phyloP scores from a whole-genome alignment of 2,113 vertebrate species.

The Gambusia holbrooki region DNA sequence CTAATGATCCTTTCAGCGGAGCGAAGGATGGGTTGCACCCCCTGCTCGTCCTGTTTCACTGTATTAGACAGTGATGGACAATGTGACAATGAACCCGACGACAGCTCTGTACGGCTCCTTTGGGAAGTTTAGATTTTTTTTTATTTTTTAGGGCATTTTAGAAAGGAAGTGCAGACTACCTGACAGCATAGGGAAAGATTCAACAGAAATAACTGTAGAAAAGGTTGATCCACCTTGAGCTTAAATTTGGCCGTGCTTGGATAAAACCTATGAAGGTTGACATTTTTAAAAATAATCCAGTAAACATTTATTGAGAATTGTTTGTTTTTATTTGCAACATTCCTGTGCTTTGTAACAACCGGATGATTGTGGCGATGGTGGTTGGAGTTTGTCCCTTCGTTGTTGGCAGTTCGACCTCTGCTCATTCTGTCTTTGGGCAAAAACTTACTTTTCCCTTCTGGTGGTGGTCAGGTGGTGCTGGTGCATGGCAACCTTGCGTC shows the following conservation, averaged over 20 bases:
- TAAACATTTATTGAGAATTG: too few species aligned
- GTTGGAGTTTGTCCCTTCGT: too few species aligned
- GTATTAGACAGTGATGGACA: slow-evolving; percentile 8
- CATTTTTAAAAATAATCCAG: too few species aligned
- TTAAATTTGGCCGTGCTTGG: not conserved
- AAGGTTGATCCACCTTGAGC: not conserved
- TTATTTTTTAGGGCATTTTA: not conserved
- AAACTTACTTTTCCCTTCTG: too few species aligned
- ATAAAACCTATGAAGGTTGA: not conserved
- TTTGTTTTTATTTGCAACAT: too few species aligned
- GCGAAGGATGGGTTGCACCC: not conserved
- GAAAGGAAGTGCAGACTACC: not conserved
- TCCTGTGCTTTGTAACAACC: too few species aligned
- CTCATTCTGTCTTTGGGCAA: too few species aligned
- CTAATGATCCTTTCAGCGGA: slow-evolving; percentile 12
- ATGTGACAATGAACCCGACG: not conserved
- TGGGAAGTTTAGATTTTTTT: not conserved
- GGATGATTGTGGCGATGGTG: too few species aligned
- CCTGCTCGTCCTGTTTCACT: not conserved
- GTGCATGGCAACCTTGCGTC: too few species aligned
- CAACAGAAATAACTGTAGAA: not conserved
- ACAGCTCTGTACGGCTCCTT: not conserved
- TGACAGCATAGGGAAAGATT: not conserved
- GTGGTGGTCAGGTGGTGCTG: too few species aligned
- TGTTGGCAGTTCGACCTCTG: too few species aligned